Evolutionary conservation across 2,888 invertebrate species (phyloP).

Genomic region (Euclidia mi): DNA sequence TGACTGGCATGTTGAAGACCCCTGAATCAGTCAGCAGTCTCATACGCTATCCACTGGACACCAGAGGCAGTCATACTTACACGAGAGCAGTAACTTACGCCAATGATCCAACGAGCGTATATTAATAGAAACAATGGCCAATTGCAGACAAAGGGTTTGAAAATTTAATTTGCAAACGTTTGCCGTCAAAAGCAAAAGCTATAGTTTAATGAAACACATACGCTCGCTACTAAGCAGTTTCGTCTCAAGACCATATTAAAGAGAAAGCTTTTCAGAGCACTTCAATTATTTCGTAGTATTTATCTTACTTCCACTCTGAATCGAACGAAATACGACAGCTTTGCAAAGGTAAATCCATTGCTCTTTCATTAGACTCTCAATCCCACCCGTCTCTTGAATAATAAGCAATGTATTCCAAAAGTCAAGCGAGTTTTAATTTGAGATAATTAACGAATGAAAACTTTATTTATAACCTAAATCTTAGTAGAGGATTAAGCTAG

Average conservation of each 20-base stretch:
- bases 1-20: too few species aligned
- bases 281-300: constrained; percentile 45
- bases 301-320: constrained; percentile 14
- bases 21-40: too few species aligned
- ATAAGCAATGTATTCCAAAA: constrained; percentile 16
- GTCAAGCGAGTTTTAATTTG: constrained; percentile 19
- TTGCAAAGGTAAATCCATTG: too few species aligned
- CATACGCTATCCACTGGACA: too few species aligned
- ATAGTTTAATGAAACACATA: constrained; percentile 56
- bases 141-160: constrained; percentile 55
- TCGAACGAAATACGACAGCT: too few species aligned
- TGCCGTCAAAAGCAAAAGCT: constrained; percentile 43
- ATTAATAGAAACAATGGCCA: constrained; percentile 55
- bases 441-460: constrained; percentile 54
- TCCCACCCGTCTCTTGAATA: not conserved
- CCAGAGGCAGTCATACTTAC: too few species aligned
- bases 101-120: too few species aligned
- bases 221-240: constrained; percentile 40
- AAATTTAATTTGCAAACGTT: constrained; percentile 51
- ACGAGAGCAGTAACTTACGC: too few species aligned
- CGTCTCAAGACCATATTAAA: constrained; percentile 47
- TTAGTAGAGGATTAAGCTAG: constrained; percentile 39
- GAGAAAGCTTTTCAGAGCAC: constrained; percentile 36
- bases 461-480: constrained; percentile 43
- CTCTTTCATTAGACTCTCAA: too few species aligned